phyloP scores from a whole-genome alignment of 2,113 vertebrate genomes.

The Danio rerio region DNA sequence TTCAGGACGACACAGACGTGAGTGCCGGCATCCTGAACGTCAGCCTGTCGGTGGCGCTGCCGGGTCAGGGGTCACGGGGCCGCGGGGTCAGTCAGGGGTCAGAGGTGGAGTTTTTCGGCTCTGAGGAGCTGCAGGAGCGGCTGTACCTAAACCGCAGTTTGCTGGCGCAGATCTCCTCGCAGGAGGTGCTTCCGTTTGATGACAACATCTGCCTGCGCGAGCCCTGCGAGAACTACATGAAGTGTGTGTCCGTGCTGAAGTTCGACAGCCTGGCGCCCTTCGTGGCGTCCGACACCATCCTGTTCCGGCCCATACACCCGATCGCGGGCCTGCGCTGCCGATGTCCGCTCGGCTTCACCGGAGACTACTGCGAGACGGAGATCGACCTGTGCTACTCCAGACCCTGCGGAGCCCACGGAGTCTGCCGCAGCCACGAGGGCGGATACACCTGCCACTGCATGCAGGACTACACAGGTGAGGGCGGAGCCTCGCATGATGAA shows the following conservation, averaged over 20 bases:
- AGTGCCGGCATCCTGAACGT: conserved; percentile 91
- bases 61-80: conserved; percentile 58
- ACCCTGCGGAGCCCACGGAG: conserved; percentile 86
- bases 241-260: conserved; percentile 92
- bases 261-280: conserved; percentile 97
- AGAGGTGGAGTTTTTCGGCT: conserved; percentile 82
- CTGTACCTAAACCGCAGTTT: conserved; percentile 95
- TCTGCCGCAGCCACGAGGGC: conserved; percentile 88
- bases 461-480: conserved; percentile 89
- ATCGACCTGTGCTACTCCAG: conserved; percentile 95
- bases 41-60: conserved; percentile 87
- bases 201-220: conserved; percentile 96
- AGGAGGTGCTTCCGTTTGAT: conserved; percentile 93
- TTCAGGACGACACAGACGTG: conserved; percentile 90
- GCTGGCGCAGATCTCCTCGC: conserved; percentile 84
- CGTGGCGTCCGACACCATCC: conserved; percentile 89
- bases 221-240: conserved; percentile 98
- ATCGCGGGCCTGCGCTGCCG: conserved; percentile 93
- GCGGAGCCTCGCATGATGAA: background rate
- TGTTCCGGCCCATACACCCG: conserved; percentile 95
- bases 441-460: conserved; percentile 93
- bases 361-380: conserved; percentile 96
- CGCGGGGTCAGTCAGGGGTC: background rate
- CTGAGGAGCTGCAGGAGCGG: conserved; percentile 93
- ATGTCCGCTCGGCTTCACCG: conserved; percentile 90